phyloP scores from a whole-genome alignment of 1,140 invertebrate species.

The Philotrypesis tridentata region DNA sequence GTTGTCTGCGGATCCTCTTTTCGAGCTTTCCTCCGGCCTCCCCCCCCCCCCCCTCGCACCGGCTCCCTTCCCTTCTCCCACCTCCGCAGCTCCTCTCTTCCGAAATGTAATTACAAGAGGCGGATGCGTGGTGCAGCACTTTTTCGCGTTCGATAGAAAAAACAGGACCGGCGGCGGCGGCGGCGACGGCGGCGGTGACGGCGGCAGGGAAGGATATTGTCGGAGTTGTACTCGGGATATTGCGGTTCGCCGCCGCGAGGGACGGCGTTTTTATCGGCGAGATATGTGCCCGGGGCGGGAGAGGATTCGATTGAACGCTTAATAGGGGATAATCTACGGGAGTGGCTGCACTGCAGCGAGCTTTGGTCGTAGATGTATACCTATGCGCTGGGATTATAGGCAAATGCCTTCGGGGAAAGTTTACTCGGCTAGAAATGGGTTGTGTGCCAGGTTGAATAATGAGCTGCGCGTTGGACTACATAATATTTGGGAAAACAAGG shows the following conservation, averaged over 20 bases:
- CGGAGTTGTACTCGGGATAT: background rate
- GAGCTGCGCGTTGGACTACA: background rate
- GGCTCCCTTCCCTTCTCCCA: no score
- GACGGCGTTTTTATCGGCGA: background rate
- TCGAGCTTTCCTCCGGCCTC: background rate
- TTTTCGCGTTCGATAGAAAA: background rate
- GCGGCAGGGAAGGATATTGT: background rate
- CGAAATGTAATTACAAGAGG: background rate
- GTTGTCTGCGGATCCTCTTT: background rate
- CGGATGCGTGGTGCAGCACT: background rate
- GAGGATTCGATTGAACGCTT: conserved; percentile 21
- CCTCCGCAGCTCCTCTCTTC: background rate
- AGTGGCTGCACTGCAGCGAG: background rate
- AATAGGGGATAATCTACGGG: conserved; percentile 18
- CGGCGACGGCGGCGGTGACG: no score
- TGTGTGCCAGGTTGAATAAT: background rate
- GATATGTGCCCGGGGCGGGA: background rate
- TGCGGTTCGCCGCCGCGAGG: background rate
- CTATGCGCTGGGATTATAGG: background rate
- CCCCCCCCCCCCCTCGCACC: no score
- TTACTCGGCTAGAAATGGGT: background rate
- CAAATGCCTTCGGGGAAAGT: background rate
- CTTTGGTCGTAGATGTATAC: background rate
- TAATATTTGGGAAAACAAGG: background rate
- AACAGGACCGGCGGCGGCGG: background rate